Evolutionary conservation across 1,140 invertebrate species (phyloP), one percentile per base, ranked within the genome.

Genomic region (Drosophila virilis): DNA sequence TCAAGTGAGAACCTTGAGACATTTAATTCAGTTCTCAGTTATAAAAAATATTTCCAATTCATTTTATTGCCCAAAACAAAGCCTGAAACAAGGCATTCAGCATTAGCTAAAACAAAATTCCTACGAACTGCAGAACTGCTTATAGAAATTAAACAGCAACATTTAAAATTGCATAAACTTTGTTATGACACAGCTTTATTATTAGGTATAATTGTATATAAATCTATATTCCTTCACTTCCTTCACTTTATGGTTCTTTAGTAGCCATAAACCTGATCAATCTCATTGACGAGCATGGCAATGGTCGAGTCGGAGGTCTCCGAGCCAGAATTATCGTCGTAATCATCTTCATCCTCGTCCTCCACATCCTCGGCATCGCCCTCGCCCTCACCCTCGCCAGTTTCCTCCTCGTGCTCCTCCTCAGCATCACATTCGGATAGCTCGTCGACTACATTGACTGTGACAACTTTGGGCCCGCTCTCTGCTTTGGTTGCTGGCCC

Each of bases 261-360:
- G 40, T 54, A 67, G 7, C 10, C 40, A 40, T 60, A 59, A 9
- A n/a, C 48, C 15, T 59, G 37, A 22, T 67, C 46, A 40, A 67
- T 22, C 9, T 52, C 33, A 46, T 65, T 15, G 13, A 55, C 60
- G 4, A 76, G 28, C 15, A 59, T 42, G 37, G 42, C 22, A 7
- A 75, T 64, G 7, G 52, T 38, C 8, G 10, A 7, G 9, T 72
- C 73, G 1, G 64, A 67, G 7, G 64, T 35, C 8, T 76, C 74
- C 1, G 60, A 52, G 1, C 55, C 69, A 7, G 58, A 51, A 32
- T 35, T 43, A 38, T 37, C 32, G 12, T 67, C 64, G 10, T 38
- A 57, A 35, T 43, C 10, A 2, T 40, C 48, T 0, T 52, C 38
- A 1, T 28, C 28, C 6, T 58, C 60, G 0, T 55, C 51, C 9